Evolutionary conservation across 2,888 invertebrate genomes (phyloP), one percentile per base, ranked within the genome.

Genomic region (Lymantria monacha): DNA sequence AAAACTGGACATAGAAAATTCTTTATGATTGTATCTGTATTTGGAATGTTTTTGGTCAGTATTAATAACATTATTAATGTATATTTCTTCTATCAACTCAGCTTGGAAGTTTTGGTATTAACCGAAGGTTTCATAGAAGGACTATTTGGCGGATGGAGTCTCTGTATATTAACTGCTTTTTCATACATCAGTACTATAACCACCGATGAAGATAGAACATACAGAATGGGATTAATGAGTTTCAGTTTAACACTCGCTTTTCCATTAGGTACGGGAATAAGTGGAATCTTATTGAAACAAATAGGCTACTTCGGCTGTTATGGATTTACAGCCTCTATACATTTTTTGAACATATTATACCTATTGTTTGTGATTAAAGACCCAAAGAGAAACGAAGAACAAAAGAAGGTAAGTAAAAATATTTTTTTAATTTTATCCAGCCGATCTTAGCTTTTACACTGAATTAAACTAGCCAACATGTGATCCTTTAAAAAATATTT

Each of bases 291-390:
- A 11, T 11, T 36, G 10, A 11, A 9, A 36, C 1, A 11, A 2
- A 2, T 36, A 11, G 36, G 36, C 2, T 36, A 36, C 36, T 36
- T 11, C 36, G 36, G 36, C 1, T 94, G 95, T 10, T 96, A 95
- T 72, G 92, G 93, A 1, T 89, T 95, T 44, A 93, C 95, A 11
- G 93, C 94, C 0, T 77, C 84, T 10, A 85, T 96, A 59, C 95
- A 96, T 74, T 73, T 94, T 3, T 67, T 95, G 22, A 94, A 95
- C 53, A 91, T 96, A 46, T 70, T 93, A 12, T 96, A 96, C 69
- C 95, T 94, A 0, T 72, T 93, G 22, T 93, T 94, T 48, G 87
- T 93, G 45, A 87, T 97, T 45, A 93, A 93, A 50, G 96, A 96
- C 70, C 92, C 93, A 9, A 85, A 83, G 37, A 74, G 78, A 53